A percentile compares a stretch with the other conserved stretches of the same genome.
phyloP scores from a whole-genome alignment of 2,113 vertebrate genomes.

The Embiotoca jacksoni region DNA sequence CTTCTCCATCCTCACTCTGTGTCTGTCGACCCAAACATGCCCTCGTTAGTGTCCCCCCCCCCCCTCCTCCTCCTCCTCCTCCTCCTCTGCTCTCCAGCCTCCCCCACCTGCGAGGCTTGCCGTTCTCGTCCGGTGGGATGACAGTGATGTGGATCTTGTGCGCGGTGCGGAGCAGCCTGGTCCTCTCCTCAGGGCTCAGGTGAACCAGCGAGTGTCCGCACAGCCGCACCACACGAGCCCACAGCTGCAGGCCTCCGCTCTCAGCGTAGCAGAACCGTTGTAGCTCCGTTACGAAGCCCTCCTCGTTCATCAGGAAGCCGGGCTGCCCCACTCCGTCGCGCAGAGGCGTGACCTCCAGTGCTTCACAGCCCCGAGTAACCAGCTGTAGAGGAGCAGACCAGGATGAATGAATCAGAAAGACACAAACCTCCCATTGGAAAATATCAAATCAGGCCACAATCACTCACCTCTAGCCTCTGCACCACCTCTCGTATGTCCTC shows the following conservation, averaged over 20 bases:
- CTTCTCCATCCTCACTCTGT: constrained; percentile 12
- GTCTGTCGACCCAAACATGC: constrained; percentile 25
- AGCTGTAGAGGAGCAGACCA: constrained; percentile 74
- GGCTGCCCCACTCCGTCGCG: constrained; percentile 91
- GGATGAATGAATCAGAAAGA: constrained; percentile 20
- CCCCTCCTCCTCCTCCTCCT: not conserved
- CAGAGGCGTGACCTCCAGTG: constrained; percentile 88
- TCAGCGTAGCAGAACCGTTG: constrained; percentile 92
- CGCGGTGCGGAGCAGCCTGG: constrained; percentile 85
- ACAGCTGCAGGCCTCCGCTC: constrained; percentile 88
- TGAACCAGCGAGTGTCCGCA: constrained; percentile 87
- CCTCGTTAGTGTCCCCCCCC: constrained; percentile 7
- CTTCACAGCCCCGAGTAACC: constrained; percentile 92
- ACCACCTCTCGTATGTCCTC: constrained; percentile 90
- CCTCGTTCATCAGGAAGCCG: constrained; percentile 89
- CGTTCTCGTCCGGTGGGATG: constrained; percentile 91
- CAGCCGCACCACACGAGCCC: constrained; percentile 89
- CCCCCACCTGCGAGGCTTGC: constrained; percentile 90
- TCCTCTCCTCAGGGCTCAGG: constrained; percentile 83
- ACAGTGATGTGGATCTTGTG: constrained; percentile 93
- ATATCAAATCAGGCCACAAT: not conserved
- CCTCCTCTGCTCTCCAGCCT: not conserved
- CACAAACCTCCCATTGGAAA: not conserved
- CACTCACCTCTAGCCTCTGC: constrained; percentile 88
- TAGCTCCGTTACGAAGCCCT: constrained; percentile 91